phyloP scores from a whole-genome alignment of 2,888 invertebrate genomes.

The Drosophila peninsularis region DNA sequence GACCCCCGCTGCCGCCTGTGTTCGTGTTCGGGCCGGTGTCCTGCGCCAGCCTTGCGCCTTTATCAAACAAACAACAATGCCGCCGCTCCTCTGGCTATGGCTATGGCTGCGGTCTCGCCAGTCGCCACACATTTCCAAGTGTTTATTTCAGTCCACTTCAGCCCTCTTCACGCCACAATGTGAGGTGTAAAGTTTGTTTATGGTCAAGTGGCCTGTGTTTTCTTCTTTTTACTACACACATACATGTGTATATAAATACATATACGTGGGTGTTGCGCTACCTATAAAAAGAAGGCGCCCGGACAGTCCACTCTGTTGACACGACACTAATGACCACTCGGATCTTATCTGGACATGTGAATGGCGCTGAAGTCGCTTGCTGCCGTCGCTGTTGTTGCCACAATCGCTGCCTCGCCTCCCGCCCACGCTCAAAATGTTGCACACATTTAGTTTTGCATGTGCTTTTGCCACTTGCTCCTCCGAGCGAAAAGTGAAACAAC shows the following conservation, averaged over 20 bases:
- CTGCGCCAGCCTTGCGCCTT: slow-evolving; percentile 33
- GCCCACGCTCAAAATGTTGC: slow-evolving; percentile 41
- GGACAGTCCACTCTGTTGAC: slow-evolving; percentile 66
- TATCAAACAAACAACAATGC: slow-evolving; percentile 54
- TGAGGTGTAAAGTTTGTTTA: slow-evolving; percentile 81
- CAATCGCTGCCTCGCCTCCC: slow-evolving; percentile 2
- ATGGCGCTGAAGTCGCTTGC: slow-evolving; percentile 42
- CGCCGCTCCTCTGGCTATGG: slow-evolving; percentile 4
- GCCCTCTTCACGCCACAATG: slow-evolving; percentile 61
- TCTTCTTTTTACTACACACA: slow-evolving; percentile 3
- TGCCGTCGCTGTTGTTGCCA: slow-evolving; percentile 13
- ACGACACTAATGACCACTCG: slow-evolving; percentile 78
- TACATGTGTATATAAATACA: neutral
- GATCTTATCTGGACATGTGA: slow-evolving; percentile 66
- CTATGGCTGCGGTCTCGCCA: slow-evolving; percentile 23
- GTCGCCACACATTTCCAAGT: slow-evolving; percentile 64
- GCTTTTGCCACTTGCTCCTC: slow-evolving; percentile 7
- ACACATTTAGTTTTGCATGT: slow-evolving; percentile 45
- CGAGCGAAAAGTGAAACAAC: slow-evolving; percentile 5
- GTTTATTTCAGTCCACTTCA: slow-evolving; percentile 76
- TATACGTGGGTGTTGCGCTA: slow-evolving; percentile 3
- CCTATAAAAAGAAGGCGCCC: slow-evolving; percentile 17
- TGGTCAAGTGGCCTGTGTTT: slow-evolving; percentile 71
- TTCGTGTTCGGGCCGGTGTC: slow-evolving; percentile 1
- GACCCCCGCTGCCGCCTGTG: neutral